Base-by-base conservation (phyloP, 2,888 invertebrate species). In the Boloria euphrosyne region DNA sequence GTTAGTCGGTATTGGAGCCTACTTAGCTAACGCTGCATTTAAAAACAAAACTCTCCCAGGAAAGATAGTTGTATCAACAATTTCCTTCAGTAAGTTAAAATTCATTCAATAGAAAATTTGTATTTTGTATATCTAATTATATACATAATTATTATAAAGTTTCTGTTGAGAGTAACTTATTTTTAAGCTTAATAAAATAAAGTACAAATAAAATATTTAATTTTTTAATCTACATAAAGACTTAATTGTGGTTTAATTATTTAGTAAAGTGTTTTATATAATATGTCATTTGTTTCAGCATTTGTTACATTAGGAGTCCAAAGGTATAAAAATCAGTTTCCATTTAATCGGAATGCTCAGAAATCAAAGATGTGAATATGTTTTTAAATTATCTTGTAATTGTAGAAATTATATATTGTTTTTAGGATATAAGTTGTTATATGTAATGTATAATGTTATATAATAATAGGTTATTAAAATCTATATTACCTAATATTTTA, bases 1-100 rank as follows among this genome's bases (percentile, higher is more conserved):
- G 6, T 85, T 95, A 47, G 79, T 95, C 38, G 95, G 94, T 0
- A 94, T 94, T 67, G 94, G 95, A 69, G 89, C 90, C 68, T 95
- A 94, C 74, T 82, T 95, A 0, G 93, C 90, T 4, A 90, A 93
- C 72, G 88, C 93, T 68, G 90, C 93, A 3, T 93, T 87, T 81
- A 93, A 85, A 86, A 93, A 91, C 78, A 91, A 85, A 80, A 93
- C 82, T 52, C 80, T 80, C n/a, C 75, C 85, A 16, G 93, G 93
- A 50, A 93, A 84, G 81, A 76, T 87, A 31, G 80, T 87, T 0
- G 80, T 93, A 74, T 86, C 90, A 18, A 79, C 88, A 0, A 70
- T 93, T 31, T 93, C 93, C 22, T 81, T 91, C 61, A 88, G 94
- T 94, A 88, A 81, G 74, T 72, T 7, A 3, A 7, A n/a, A 18